phyloP scores from a whole-genome alignment of 2,797 vertebrate genomes.

The Coreius guichenoti region DNA sequence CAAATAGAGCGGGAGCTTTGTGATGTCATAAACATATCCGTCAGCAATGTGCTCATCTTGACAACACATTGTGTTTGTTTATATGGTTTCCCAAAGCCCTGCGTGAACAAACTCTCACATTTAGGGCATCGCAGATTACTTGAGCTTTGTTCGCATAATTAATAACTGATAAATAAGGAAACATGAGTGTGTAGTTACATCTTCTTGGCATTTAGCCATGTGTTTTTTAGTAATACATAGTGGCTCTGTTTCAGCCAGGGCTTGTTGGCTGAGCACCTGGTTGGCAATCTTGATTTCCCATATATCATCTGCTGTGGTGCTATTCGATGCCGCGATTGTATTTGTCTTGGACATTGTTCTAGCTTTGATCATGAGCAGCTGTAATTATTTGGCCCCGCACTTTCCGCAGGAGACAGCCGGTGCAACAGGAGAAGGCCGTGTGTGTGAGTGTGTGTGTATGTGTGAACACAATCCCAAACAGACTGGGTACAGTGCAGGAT shows the following conservation, averaged over 20 bases:
- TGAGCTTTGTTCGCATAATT: background rate
- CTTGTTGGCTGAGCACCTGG: slow-evolving; percentile 70
- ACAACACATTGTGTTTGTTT: slow-evolving; percentile 19
- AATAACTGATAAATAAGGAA: slow-evolving; percentile 15
- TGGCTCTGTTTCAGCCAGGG: slow-evolving; percentile 69
- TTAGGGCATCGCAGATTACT: background rate
- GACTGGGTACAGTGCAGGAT: slow-evolving; percentile 61
- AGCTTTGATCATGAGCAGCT: slow-evolving; percentile 81
- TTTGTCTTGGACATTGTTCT: slow-evolving; percentile 81
- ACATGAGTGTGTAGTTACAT: slow-evolving; percentile 25
- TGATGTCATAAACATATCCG: slow-evolving; percentile 18
- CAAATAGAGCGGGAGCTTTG: slow-evolving; percentile 24
- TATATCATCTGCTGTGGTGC: slow-evolving; percentile 72
- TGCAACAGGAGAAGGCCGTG: slow-evolving; percentile 74
- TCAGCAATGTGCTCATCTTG: background rate
- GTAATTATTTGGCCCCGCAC: slow-evolving; percentile 76
- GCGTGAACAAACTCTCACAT: background rate
- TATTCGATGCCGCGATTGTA: slow-evolving; percentile 74
- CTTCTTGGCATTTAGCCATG: slow-evolving; percentile 35
- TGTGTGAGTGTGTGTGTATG: slow-evolving; percentile 46
- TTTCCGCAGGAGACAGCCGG: slow-evolving; percentile 75
- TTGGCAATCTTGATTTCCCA: slow-evolving; percentile 72
- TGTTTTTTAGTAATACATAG: slow-evolving; percentile 64
- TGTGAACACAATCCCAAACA: slow-evolving; percentile 61
- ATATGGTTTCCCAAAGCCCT: background rate